A percentile compares a stretch with the other conserved stretches of the same genome.
Evolutionary conservation across 2,888 invertebrate species (phyloP).

Genomic region (Xanthia icteritia): DNA sequence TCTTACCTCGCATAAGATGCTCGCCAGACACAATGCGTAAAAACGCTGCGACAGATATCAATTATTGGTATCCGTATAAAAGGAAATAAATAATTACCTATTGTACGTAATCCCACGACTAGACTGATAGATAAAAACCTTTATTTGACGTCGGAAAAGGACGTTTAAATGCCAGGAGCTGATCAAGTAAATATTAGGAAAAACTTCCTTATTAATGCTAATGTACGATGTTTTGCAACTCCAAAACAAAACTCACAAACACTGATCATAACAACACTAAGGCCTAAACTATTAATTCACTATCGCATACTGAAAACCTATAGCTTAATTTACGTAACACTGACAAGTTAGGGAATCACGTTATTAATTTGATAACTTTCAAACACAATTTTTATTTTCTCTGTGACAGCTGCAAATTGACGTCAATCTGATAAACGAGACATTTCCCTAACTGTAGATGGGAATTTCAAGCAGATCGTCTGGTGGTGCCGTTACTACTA

Average conservation of each 20-base stretch:
- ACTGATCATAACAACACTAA: neutral
- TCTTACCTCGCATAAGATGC: slow-evolving; percentile 30
- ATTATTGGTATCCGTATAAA: neutral
- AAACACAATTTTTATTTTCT: neutral
- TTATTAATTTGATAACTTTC: neutral
- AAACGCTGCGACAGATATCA: slow-evolving; percentile 5
- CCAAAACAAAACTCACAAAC: neutral
- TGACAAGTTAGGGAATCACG: neutral
- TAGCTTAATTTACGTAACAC: neutral
- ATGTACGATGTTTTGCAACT: neutral
- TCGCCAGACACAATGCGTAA: slow-evolving; percentile 10
- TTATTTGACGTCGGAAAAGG: neutral
- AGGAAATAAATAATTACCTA: no score
- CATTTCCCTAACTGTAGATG: neutral
- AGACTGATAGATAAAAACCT: neutral
- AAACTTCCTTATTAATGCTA: neutral
- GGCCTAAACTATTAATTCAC: no score
- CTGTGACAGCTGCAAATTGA: neutral
- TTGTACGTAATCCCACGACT: no score
- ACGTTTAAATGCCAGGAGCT: neutral
- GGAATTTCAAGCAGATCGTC: slow-evolving; percentile 2
- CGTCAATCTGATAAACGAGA: neutral
- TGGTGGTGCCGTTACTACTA: slow-evolving; percentile 19
- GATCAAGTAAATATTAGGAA: neutral
- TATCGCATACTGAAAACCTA: neutral